Evolutionary conservation across 2,113 vertebrate species (phyloP), one percentile per base, ranked within the genome.

Genomic region (Zapornia atra): DNA sequence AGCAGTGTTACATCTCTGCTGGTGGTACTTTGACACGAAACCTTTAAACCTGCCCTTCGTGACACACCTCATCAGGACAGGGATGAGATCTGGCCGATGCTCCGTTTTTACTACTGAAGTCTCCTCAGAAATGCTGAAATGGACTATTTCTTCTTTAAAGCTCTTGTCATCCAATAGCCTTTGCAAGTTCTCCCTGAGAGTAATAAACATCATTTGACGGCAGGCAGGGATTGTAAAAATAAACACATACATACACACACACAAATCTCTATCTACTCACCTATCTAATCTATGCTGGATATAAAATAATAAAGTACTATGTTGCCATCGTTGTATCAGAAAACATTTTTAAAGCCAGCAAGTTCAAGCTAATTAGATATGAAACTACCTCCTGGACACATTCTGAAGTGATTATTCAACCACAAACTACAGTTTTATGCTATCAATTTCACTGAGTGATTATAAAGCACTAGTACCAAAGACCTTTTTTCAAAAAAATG

Each of bases 111-210:
- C 98, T 38, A 99, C 97, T 7, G 98, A 38, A 0, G 98, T 98
- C 79, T 99, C 99, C 95, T 99, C 99, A 28, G 99, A 98, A 93
- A 99, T 99, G 96, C 98, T 99, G 94, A 99, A 99, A 97, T 98
- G 99, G 34, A 99, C 98, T 31, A 99, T 99, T 97, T 99, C 99
- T 88, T 99, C 99, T 96, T 99, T 99, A 97, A 99, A 99, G 94
- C 97, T 98, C 97, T 98, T 99, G 97, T 99, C 99, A 3, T 99
- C 98, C 92, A 99, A 97, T 1, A 99, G 97, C 63, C 98, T 98
- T 97, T 99, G 97, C n/a, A 99, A 98, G 83, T 99, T 99, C 94
- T 99, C 99, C 96, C 99, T 99, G 94, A 90, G 86, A 91, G 46
- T 80, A 92, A 24, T 54, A 91, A 96, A 96, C 6, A 61, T 54